Conservation (phyloP, 92 coral and sea anemone species). For the Meandrina meandrites region DNA sequence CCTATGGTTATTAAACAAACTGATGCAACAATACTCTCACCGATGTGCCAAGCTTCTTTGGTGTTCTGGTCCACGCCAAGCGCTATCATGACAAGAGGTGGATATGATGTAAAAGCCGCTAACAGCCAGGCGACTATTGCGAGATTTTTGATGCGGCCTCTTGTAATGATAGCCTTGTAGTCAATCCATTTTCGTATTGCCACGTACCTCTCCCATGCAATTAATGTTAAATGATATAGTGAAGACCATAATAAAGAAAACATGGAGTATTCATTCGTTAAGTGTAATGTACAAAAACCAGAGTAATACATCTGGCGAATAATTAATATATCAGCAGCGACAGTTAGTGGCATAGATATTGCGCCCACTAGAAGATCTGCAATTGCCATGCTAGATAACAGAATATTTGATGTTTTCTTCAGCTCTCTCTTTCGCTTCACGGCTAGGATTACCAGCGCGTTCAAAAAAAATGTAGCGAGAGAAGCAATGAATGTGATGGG, state of each 20-base stretch:
- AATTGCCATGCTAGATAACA: not conserved
- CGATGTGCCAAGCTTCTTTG: not conserved
- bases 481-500: not conserved
- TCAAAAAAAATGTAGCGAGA: not conserved
- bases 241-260: not conserved
- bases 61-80: not conserved
- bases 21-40: not conserved
- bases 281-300: not conserved
- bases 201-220: conserved; percentile 1
- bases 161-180: not conserved
- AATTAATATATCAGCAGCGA: not conserved
- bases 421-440: not conserved
- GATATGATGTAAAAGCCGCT: not conserved
- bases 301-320: not conserved
- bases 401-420: not conserved
- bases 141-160: not conserved
- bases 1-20: not conserved
- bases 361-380: not conserved
- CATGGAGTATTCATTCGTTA: not conserved
- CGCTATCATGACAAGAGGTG: not conserved
- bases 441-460: not conserved
- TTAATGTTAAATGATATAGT: not conserved
- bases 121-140: not conserved
- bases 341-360: not conserved
- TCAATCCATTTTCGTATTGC: not conserved